A percentile compares a stretch with the other conserved stretches of the same genome.
These are phyloP conservation scores for Speoplatyrhinus poulsoni DNA, from an alignment of 2,113 vertebrate species.

Conservation along the genomic window DNA sequence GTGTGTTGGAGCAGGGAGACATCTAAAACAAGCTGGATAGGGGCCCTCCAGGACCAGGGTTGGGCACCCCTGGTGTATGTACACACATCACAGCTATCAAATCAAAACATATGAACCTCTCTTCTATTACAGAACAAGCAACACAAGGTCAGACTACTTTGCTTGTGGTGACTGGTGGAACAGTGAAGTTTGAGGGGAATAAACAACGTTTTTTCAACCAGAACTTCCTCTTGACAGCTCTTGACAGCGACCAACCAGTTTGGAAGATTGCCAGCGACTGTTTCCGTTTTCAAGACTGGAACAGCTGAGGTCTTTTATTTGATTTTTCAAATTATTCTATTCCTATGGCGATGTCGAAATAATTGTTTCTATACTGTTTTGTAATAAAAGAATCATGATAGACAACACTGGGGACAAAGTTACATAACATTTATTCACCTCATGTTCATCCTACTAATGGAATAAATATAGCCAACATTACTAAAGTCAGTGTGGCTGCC, in stretches of 20 bases:
- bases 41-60: no score
- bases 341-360: not conserved
- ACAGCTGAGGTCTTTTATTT: slow-evolving; percentile 70
- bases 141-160: slow-evolving; percentile 94
- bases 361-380: slow-evolving; percentile 2
- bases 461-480: slow-evolving; percentile 63
- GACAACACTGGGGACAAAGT: slow-evolving; percentile 27
- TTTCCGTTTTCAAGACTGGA: slow-evolving; percentile 97
- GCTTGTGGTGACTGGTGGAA: slow-evolving; percentile 89
- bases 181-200: slow-evolving; percentile 95
- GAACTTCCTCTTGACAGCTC: slow-evolving; percentile 91
- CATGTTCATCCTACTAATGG: slow-evolving; percentile 41
- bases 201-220: slow-evolving; percentile 95
- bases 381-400: slow-evolving; percentile 33
- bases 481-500: slow-evolving; percentile 35
- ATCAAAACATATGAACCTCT: not conserved
- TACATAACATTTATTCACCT: slow-evolving; percentile 67
- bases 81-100: not conserved
- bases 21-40: no score
- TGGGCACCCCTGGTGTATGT: no score
- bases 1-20: no score
- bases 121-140: slow-evolving; percentile 83
- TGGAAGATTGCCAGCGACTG: slow-evolving; percentile 98
- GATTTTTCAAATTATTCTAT: not conserved
- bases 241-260: slow-evolving; percentile 86